These are phyloP conservation scores for Villa cingulata DNA, from an alignment of 2,888 invertebrate species.

Conservation along the genomic window DNA sequence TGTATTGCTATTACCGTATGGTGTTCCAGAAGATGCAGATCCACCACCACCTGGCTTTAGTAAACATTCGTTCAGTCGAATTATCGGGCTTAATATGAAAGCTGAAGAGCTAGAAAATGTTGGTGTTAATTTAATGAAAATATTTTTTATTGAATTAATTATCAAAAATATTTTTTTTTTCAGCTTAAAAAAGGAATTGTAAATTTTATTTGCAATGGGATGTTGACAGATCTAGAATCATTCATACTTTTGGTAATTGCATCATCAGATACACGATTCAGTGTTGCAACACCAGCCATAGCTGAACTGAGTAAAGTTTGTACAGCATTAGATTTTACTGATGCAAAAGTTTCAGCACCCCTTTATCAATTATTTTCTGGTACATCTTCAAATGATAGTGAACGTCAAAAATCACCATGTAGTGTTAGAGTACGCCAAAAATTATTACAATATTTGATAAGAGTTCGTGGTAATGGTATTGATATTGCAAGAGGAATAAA, in stretches of 20 bases:
- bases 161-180: slow-evolving; percentile 14
- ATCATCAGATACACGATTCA: slow-evolving; percentile 77
- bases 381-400: slow-evolving; percentile 41
- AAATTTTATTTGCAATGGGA: slow-evolving; percentile 65
- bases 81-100: slow-evolving; percentile 56
- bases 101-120: slow-evolving; percentile 74
- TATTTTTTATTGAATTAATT: too few relatives aligned
- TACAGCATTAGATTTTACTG: slow-evolving; percentile 61
- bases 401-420: slow-evolving; percentile 62
- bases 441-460: slow-evolving; percentile 67
- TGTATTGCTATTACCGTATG: slow-evolving; percentile 72
- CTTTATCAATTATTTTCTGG: slow-evolving; percentile 59
- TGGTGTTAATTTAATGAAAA: background rate
- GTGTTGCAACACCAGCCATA: slow-evolving; percentile 77
- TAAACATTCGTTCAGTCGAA: slow-evolving; percentile 58
- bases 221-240: slow-evolving; percentile 60
- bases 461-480: slow-evolving; percentile 54
- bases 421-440: slow-evolving; percentile 75
- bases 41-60: slow-evolving; percentile 72
- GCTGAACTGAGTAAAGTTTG: slow-evolving; percentile 67
- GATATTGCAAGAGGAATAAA: slow-evolving; percentile 71
- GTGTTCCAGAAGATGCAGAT: slow-evolving; percentile 31
- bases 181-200: slow-evolving; percentile 64
- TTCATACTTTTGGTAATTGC: slow-evolving; percentile 69
- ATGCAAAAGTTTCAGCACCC: slow-evolving; percentile 51